These are phyloP conservation scores for Rhingia rostrata DNA, from an alignment of 2,888 invertebrate genomes.

Conservation along the genomic window DNA sequence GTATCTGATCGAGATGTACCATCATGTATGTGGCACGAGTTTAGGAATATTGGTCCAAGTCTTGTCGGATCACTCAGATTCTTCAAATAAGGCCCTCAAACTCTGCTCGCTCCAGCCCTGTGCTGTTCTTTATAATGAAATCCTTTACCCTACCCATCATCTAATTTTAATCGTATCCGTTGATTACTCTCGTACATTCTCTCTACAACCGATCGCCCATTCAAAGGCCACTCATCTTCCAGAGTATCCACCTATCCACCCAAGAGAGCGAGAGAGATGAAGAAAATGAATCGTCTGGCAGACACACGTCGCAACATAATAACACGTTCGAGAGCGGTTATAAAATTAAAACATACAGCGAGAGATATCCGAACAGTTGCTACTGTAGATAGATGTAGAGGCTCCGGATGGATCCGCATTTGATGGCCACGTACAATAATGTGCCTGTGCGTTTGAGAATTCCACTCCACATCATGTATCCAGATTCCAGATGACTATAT, in stretches of 20 bases:
- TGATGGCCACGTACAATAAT: slow-evolving; percentile 46
- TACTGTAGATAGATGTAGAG: slow-evolving; percentile 69
- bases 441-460: slow-evolving; percentile 34
- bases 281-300: slow-evolving; percentile 77
- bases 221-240: slow-evolving; percentile 23
- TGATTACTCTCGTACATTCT: slow-evolving; percentile 71
- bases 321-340: slow-evolving; percentile 76
- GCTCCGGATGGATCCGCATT: slow-evolving; percentile 50
- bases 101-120: slow-evolving; percentile 28
- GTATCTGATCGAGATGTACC: too few relatives aligned
- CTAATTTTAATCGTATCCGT: slow-evolving; percentile 73
- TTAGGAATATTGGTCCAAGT: too few relatives aligned
- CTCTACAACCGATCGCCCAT: slow-evolving; percentile 32
- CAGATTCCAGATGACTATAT: slow-evolving; percentile 38
- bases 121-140: slow-evolving; percentile 48
- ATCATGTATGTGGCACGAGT: too few relatives aligned
- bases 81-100: background rate
- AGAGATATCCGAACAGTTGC: slow-evolving; percentile 75
- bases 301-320: slow-evolving; percentile 77
- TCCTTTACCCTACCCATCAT: slow-evolving; percentile 61
- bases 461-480: slow-evolving; percentile 7
- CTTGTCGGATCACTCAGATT: too few relatives aligned
- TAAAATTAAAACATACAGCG: slow-evolving; percentile 77
- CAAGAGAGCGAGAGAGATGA: background rate
- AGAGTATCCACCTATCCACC: background rate